Conservation (phyloP, 2,888 invertebrate genomes). For the Orchesellides sinensis region DNA sequence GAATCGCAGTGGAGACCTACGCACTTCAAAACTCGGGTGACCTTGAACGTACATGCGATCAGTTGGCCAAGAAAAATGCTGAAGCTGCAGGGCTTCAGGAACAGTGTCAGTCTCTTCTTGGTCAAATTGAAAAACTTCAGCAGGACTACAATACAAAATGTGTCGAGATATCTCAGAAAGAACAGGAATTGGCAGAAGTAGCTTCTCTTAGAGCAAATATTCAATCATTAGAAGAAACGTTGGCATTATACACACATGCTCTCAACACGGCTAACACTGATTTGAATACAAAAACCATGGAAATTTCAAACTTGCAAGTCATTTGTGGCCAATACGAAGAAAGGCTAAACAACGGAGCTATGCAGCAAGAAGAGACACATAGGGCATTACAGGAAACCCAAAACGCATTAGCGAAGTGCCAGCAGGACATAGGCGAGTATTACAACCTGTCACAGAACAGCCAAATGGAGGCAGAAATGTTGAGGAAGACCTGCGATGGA, state of each 20-base stretch:
- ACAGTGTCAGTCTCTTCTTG: constrained; percentile 19
- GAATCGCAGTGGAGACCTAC: not conserved
- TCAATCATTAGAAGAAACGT: constrained; percentile 6
- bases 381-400: constrained; percentile 20
- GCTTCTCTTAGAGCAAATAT: not conserved
- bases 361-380: constrained; percentile 12
- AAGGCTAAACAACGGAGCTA: not conserved
- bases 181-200: not conserved
- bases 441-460: constrained; percentile 45
- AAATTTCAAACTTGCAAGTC: constrained; percentile 15
- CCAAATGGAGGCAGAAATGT: constrained; percentile 30
- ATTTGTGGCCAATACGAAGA: constrained; percentile 33
- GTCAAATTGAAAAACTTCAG: constrained; percentile 52
- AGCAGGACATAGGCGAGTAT: constrained; percentile 24
- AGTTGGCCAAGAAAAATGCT: constrained; percentile 15
- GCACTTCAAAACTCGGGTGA: constrained; percentile 5
- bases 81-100: constrained; percentile 3
- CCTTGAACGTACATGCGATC: constrained; percentile 21
- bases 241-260: not conserved
- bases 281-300: not conserved
- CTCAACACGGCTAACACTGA: constrained; percentile 7
- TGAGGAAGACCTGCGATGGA: constrained; percentile 5
- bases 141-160: constrained; percentile 49
- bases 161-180: constrained; percentile 9
- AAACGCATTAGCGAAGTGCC: constrained; percentile 27